Evolutionary conservation across 2,113 vertebrate genomes (phyloP), one percentile per base, ranked within the genome.

Genomic region (Onychostruthus taczanowskii): DNA sequence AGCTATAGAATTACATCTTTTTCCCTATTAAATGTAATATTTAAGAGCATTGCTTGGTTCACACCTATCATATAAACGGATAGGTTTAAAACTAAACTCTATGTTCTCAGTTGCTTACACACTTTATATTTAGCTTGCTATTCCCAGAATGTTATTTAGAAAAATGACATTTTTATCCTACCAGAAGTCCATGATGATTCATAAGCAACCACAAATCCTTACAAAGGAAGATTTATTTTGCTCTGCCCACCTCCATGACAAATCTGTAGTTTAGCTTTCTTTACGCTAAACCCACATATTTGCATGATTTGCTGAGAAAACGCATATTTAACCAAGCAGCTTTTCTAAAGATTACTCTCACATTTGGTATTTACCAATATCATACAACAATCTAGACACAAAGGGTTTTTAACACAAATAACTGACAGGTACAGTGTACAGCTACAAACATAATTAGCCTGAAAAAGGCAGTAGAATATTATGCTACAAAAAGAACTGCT

Each of bases 141-240:
- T 87, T 69, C 49, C 43, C 59, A 89, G 43, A 91, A 73, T 2
- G 2, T 22, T 49, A 53, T 58, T 80, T 79, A 75, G 64, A 87
- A 89, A 93, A 82, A 79, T 50, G 47, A 69, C 89, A 82, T 89
- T 94, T 96, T 94, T 89, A 89, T 92, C 41, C 62, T 69, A 87
- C 86, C 82, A 92, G 72, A 94, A 84, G 75, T 72, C 43, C 72
- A 81, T 23, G 72, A 93, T 92, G 94, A 95, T 91, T 97, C 91
- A 96, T 31, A 83, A 76, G 70, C 59, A 94, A 86, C 46, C 37
- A 86, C 89, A 96, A 80, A 93, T 61, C 26, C 72, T 94, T 92
- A 92, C 53, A 95, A 93, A 91, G 37, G 41, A 88, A 92, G 82
- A 90, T 83, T 94, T 94, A 95, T 95, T 95, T 93, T 93, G 52